Conservation (phyloP, 1,140 invertebrate species). For the Armadillidium nasatum region DNA sequence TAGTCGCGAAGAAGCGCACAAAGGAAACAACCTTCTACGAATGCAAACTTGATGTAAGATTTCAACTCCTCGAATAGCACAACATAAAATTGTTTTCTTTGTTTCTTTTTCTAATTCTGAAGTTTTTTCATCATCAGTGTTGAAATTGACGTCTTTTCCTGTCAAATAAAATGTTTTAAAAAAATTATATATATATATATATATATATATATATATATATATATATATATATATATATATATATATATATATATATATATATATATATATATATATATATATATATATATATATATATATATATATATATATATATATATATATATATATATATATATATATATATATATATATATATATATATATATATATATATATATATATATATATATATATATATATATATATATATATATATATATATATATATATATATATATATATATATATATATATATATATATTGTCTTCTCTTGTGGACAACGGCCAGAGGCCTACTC, state of each 20-base stretch:
- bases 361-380: too few relatives aligned
- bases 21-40: background rate
- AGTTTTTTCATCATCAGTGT: background rate
- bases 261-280: background rate
- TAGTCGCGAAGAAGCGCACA: background rate
- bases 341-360: too few relatives aligned
- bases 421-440: too few relatives aligned
- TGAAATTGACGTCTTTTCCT: background rate
- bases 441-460: too few relatives aligned
- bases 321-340: background rate
- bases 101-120: background rate
- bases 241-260: slow-evolving; percentile 14
- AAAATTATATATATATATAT: slow-evolving; percentile 2
- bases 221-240: slow-evolving; percentile 14
- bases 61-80: background rate
- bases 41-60: background rate
- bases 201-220: slow-evolving; percentile 15
- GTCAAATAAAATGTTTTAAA: background rate
- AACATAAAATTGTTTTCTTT: background rate
- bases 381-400: too few relatives aligned
- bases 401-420: too few relatives aligned
- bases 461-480: too few relatives aligned
- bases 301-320: background rate
- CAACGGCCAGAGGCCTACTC: too few relatives aligned
- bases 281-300: background rate